phyloP scores from a whole-genome alignment of 2,888 invertebrate species.

The Chloromyia formosa region DNA sequence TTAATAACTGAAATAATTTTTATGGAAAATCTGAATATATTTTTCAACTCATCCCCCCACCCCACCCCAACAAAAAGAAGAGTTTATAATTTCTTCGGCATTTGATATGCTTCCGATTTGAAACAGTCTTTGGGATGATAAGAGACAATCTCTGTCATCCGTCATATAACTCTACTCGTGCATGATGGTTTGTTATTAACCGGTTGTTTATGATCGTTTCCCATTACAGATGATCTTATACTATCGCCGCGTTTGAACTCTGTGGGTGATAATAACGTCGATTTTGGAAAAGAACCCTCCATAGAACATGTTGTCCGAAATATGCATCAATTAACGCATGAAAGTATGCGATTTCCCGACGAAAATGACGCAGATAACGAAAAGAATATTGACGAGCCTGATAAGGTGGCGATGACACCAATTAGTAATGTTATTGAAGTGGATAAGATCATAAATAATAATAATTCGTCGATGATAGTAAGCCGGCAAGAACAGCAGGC shows the following conservation, averaged over 20 bases:
- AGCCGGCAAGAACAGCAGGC: constrained; percentile 32
- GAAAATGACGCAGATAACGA: constrained; percentile 17
- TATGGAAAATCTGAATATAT: no score
- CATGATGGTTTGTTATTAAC: neutral
- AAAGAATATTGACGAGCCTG: neutral
- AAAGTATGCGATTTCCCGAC: constrained; percentile 40
- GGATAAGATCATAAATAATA: constrained; percentile 12
- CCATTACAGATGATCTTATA: constrained; percentile 22
- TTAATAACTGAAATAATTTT: constrained; percentile 10
- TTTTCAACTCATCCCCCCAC: neutral
- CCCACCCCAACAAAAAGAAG: neutral
- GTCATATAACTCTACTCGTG: neutral
- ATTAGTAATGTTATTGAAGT: constrained; percentile 27
- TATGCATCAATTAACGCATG: constrained; percentile 20
- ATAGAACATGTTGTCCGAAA: neutral
- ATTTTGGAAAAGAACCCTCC: constrained; percentile 3
- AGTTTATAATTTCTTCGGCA: neutral
- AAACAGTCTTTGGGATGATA: neutral
- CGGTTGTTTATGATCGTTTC: neutral
- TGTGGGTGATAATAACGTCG: constrained; percentile 5
- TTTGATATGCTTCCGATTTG: constrained; percentile 27
- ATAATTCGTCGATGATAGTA: neutral
- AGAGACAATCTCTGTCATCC: neutral
- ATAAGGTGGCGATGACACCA: neutral
- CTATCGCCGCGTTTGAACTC: constrained; percentile 32